Base-by-base conservation (phyloP, 2,113 vertebrate species). In the Pan troglodytes region DNA sequence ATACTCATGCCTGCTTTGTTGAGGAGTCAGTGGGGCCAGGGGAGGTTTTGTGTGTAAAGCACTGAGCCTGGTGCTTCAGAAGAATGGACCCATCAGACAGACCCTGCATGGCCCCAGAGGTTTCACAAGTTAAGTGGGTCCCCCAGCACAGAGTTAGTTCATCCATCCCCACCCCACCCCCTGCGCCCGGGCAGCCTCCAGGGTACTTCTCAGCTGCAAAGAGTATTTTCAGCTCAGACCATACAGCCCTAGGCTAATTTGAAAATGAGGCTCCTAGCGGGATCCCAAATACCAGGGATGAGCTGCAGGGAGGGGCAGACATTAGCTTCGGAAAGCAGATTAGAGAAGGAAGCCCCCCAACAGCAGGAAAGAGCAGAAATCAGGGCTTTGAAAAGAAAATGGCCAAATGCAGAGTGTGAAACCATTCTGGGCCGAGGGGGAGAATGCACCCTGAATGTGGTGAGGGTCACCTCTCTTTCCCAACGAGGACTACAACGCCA, bases 401-500 rank as follows among this genome's bases (percentile, higher is more conserved):
- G 2, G n/a, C 22, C 7, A 4, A 8, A 8, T 8, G 72, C 72
- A 11, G 18, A 35, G 4, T 10, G 27, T 7, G 84, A 45, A 13
- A 59, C 0, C 3, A 12, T n/a, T 45, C 38, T 27, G 79, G 52
- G 5, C 5, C 8, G 10, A 64, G 14, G 14, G 6, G 0, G 27
- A 50, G 55, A 30, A 13, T 9, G 11, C 4, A 2, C 8, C 48
- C 2, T 4, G 43, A 40, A 13, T 3, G 12, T 4, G 40, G 57
- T 25, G 3, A 57, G n/a, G 57, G 40, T 64, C 38, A 0, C 20
- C 25, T n/a, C 40, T n/a, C 92, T 38, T 22, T 50, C 61, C 64
- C 52, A 5, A 14, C 0, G 12, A 8, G 17, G 35, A 8, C 18
- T 13, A 17, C 72, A 52, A 3, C 22, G 23, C 4, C 3, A n/a